Evolutionary conservation across 2,888 invertebrate genomes (phyloP).

Genomic region (Branchellion lobata): DNA sequence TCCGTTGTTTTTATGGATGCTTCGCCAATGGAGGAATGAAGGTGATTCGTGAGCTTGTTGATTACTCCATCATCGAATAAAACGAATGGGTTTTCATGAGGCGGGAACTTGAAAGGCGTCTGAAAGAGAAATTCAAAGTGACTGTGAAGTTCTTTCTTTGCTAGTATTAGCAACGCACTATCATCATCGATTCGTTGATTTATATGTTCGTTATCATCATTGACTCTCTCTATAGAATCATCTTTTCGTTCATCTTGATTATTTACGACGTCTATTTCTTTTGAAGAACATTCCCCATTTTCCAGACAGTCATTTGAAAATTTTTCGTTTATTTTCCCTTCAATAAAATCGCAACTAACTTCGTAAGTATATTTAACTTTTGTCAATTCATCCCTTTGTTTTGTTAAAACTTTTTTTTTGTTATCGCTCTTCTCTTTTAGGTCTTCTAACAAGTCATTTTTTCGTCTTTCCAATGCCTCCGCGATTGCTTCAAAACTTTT

Average conservation of each 20-base stretch:
- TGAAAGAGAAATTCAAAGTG: slow-evolving; percentile 60
- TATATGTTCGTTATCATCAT: no score
- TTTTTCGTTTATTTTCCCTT: no score
- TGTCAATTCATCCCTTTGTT: slow-evolving; percentile 60
- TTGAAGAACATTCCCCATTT: no score
- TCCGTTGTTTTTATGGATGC: no score
- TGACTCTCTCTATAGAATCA: no score
- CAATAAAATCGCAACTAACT: slow-evolving; percentile 64
- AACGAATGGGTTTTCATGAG: slow-evolving; percentile 61
- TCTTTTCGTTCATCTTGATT: no score
- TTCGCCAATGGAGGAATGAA: slow-evolving; percentile 48
- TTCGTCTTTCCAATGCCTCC: slow-evolving; percentile 58
- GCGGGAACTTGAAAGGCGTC: slow-evolving; percentile 55
- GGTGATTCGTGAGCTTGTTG: slow-evolving; percentile 55
- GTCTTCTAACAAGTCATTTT: slow-evolving; percentile 57
- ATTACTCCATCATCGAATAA: slow-evolving; percentile 59
- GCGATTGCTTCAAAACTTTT: slow-evolving; percentile 59
- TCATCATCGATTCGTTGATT: no score
- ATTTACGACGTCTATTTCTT: no score
- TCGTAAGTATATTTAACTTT: slow-evolving; percentile 61
- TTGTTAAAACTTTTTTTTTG: slow-evolving; percentile 59
- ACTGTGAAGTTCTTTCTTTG: slow-evolving; percentile 64
- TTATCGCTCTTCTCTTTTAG: slow-evolving; percentile 57
- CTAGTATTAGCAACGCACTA: slow-evolving; percentile 63
- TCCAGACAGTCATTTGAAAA: no score